phyloP scores from a whole-genome alignment of 2,797 vertebrate species.

The Cuniculus paca region DNA sequence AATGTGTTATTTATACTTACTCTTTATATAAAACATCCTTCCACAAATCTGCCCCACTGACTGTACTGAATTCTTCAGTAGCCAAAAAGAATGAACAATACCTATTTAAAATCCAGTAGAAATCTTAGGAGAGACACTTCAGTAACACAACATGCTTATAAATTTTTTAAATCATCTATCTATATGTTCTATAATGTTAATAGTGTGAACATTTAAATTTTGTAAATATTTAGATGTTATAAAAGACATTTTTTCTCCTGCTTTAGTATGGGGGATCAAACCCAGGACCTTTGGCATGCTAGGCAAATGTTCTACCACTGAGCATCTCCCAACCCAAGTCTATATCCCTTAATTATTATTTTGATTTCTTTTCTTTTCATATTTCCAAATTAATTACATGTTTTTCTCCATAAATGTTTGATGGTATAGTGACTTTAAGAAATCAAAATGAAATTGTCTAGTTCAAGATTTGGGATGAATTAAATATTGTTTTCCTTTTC shows the following conservation, averaged over 20 bases:
- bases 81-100: background rate
- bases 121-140: background rate
- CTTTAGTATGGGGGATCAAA: background rate
- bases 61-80: background rate
- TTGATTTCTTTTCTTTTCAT: background rate
- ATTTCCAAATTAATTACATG: background rate
- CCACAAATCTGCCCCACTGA: background rate
- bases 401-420: background rate
- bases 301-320: background rate
- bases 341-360: background rate
- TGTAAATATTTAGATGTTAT: background rate
- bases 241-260: background rate
- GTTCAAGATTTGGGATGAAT: background rate
- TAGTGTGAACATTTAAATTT: background rate
- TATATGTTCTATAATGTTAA: slow-evolving; percentile 19
- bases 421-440: background rate
- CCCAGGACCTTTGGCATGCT: background rate
- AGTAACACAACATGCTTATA: background rate
- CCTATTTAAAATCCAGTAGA: background rate
- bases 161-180: background rate
- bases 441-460: background rate
- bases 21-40: no score
- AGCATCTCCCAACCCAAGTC: background rate
- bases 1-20: background rate
- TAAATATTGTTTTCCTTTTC: background rate